Percentiles rank a stretch among this genome's conserved stretches.
Conservation (phyloP, 2,113 vertebrate species). For the Ovibos moschatus region DNA sequence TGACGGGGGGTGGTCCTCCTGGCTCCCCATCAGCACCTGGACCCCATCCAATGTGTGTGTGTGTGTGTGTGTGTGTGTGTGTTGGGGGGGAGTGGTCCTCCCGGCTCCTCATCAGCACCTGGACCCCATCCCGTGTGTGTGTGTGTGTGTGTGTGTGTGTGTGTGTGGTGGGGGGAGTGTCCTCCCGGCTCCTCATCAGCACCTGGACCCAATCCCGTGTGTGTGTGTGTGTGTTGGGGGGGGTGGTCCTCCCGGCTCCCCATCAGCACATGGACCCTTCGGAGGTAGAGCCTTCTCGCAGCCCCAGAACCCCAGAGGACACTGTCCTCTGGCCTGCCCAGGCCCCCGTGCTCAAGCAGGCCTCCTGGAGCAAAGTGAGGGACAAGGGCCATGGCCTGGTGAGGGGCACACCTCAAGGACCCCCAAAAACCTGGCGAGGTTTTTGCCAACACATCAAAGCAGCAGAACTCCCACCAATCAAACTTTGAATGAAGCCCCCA, state of each 20-base stretch:
- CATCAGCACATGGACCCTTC: neutral
- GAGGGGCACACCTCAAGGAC: neutral
- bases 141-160: too few species aligned
- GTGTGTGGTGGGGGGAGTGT: neutral
- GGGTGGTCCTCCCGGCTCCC: neutral
- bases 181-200: too few species aligned
- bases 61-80: too few species aligned
- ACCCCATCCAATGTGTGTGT: neutral
- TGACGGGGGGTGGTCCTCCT: neutral
- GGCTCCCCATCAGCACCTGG: neutral
- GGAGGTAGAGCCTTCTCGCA: neutral
- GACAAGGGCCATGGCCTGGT: neutral
- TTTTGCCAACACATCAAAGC: neutral
- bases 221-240: too few species aligned
- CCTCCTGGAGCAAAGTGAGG: neutral
- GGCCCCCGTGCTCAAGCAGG: neutral
- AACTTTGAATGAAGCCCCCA: neutral
- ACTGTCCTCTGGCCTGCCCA: neutral
- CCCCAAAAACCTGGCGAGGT: neutral
- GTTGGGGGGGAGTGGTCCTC: neutral
- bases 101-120: too few species aligned
- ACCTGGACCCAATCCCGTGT: too few species aligned
- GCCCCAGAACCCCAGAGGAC: neutral
- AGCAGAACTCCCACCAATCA: neutral
- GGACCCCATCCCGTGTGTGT: too few species aligned